Evolutionary conservation across 2,797 vertebrate species (phyloP).

Genomic region (Protonibea diacanthus): DNA sequence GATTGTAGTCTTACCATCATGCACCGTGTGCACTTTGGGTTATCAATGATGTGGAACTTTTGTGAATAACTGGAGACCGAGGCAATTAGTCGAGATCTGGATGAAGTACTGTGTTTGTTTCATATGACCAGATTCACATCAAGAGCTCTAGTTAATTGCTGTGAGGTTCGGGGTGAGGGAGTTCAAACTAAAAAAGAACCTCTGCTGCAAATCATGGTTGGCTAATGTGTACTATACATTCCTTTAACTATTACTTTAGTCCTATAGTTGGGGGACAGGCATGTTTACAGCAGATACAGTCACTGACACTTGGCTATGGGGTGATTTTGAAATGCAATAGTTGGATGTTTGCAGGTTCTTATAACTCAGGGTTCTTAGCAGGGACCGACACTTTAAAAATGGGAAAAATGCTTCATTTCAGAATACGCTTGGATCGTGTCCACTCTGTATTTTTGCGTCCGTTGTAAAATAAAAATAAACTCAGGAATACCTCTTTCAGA

Average conservation of each 20-base stretch:
- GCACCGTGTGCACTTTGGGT: background rate
- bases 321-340: background rate
- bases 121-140: background rate
- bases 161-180: background rate
- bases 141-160: constrained; percentile 5
- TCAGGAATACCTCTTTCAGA: background rate
- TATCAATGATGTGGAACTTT: background rate
- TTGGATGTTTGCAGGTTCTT: background rate
- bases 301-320: background rate
- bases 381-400: background rate
- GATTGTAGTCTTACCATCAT: background rate
- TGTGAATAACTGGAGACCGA: constrained; percentile 3
- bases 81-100: background rate
- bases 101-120: background rate
- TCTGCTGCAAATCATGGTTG: constrained; percentile 8
- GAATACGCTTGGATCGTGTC: background rate
- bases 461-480: constrained; percentile 37
- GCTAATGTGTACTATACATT: background rate
- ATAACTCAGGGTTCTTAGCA: background rate
- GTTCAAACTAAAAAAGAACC: constrained; percentile 18
- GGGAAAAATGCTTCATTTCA: background rate
- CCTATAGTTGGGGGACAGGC: background rate
- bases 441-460: background rate
- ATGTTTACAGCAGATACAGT: background rate
- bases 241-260: constrained; percentile 11